Percentiles rank a stretch among this genome's conserved stretches.
These are phyloP conservation scores for Drosophila nigromelanica DNA, from an alignment of 1,140 invertebrate genomes.

Conservation along the genomic window DNA sequence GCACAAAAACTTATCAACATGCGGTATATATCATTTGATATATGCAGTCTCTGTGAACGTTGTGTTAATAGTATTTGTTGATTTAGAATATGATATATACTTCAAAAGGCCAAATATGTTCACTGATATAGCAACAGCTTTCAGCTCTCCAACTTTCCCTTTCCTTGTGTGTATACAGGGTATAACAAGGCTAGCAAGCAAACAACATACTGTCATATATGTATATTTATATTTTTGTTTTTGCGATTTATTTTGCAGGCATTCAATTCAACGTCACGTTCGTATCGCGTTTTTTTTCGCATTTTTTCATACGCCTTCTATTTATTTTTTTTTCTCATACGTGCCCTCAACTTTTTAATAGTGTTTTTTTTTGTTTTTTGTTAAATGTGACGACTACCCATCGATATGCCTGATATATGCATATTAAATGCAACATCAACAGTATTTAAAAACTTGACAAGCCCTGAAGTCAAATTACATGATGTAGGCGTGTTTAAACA, in stretches of 20 bases:
- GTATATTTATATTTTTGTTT: constrained; percentile 25
- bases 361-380: constrained; percentile 22
- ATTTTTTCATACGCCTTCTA: constrained; percentile 44
- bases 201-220: constrained; percentile 15
- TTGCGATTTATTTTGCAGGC: constrained; percentile 56
- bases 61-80: no score
- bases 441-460: constrained; percentile 35
- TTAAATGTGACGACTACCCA: constrained; percentile 25
- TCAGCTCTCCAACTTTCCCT: no score
- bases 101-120: no score
- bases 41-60: no score
- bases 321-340: constrained; percentile 55
- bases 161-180: background rate
- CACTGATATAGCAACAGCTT: no score
- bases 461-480: constrained; percentile 41
- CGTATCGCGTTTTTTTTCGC: constrained; percentile 55
- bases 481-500: constrained; percentile 27
- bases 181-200: constrained; percentile 1
- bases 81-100: no score
- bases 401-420: constrained; percentile 30
- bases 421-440: constrained; percentile 49
- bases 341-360: constrained; percentile 53
- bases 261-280: constrained; percentile 77
- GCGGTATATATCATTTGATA: no score
- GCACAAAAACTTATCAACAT: no score